Base-by-base conservation (phyloP, 2,113 vertebrate genomes). In the Atherinomorus stipes region DNA sequence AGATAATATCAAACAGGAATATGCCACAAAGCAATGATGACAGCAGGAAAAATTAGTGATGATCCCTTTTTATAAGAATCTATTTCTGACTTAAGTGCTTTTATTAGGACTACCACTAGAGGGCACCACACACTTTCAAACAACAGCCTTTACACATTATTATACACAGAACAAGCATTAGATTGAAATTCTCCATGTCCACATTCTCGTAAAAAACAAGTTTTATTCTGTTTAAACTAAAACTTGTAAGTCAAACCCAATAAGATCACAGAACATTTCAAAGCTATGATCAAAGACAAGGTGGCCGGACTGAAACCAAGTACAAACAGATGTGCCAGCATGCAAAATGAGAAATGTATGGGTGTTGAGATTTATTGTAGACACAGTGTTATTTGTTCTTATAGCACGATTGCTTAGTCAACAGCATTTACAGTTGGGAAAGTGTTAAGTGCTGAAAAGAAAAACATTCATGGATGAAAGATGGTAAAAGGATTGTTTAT, bases 41-140 rank as follows among this genome's bases (percentile, higher is more conserved):
- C 38, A 1, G 49, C 50, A 47, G 9, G 1, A 45, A 69, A 15
- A 45, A 21, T 10, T 22, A 22, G 31, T 34, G 31, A 34, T 34
- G 31, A 34, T 34, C n/a, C n/a, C n/a, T n/a, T n/a, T n/a, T n/a
- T n/a, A n/a, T n/a, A n/a, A n/a, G n/a, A n/a, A n/a, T n/a, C n/a
- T 34, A 6, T 34, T 34, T 4, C 31, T 34, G 31, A 28, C 28
- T 28, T 28, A 4, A 18, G 5, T 53, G 34, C n/a, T 23, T 21
- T 53, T 68, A 18, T 15, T 12, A 34, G 42, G 6, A 25, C 4
- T 8, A 11, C 64, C 88, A 85, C 78, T 51, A 85, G 89, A 87
- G 79, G 88, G 88, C 67, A 45, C 45, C 70, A 81, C 4, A 68
- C 37, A 59, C 67, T 25, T 2, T 25, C 28, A 65, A 74, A 81